Base-by-base conservation (phyloP, 2,888 invertebrate species). In the Apotomis capreana region DNA sequence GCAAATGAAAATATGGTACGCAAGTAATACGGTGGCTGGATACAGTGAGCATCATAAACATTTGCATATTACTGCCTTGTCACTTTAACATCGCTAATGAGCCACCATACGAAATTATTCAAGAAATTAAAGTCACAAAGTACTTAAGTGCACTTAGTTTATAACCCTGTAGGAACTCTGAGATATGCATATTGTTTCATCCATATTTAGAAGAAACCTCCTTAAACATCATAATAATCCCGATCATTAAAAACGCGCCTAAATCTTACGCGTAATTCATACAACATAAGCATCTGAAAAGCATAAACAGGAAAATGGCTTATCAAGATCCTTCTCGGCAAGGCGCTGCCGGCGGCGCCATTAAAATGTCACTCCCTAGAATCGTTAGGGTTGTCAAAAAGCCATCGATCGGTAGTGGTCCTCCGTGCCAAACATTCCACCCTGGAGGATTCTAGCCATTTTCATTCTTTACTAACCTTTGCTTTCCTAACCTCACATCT, bases 241-340 rank as follows among this genome's bases (percentile, higher is more conserved):
- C 44, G 44, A 44, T 51, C 67, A 62, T 68, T 62, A 62, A 67
- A 67, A 71, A 60, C 51, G 52, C 67, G 57, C 51, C 51, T 68
- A 52, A 71, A 67, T 59, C 67, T 71, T 55, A 68, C 44, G 52
- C 68, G 46, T 73, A 64, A 70, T 71, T 68, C 58, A 54, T 74
- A 60, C 62, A 74, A 63, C 57, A 65, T 71, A 75, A 63, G 63
- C 68, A 68, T 63, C 69, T 68, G 51, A 54, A 69, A 61, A 74
- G 69, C 68, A 73, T 76, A 73, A 73, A 74, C 76, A 71, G 69
- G 75, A 75, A 75, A 76, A 74, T 73, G 74, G 72, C 75, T 76
- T 76, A 76, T 78, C 76, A 67, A 63, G 68, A 69, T 73, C 67
- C 37, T 46, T 58, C n/a, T 68, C 15, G 68, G 72, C 75, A 62